Evolutionary conservation across 2,113 vertebrate species (phyloP).

Genomic region (Nesoenas mayeri): DNA sequence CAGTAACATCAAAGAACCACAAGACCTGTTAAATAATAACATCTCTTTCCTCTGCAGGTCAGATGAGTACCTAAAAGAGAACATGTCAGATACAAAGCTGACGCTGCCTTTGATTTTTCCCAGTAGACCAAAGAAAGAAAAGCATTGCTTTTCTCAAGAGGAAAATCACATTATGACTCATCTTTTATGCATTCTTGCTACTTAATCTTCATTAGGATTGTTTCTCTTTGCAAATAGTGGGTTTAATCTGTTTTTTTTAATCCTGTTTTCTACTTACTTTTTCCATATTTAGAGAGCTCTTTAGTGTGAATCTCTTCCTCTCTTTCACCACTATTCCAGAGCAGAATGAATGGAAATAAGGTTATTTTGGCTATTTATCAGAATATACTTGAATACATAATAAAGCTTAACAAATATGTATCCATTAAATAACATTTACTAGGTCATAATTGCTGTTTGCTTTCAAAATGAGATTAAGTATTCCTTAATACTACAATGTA

Average conservation of each 20-base stretch:
- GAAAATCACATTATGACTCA: conserved; percentile 1
- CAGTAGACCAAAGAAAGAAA: not conserved
- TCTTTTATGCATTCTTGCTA: not conserved
- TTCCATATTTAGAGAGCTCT: not conserved
- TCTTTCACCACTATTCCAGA: not conserved
- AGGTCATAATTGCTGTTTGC: not conserved
- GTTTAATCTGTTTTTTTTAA: not conserved
- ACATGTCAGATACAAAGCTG: not conserved
- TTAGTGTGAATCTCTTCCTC: not conserved
- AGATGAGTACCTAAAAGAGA: not conserved
- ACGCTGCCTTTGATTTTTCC: conserved; percentile 21
- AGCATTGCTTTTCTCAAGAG: not conserved
- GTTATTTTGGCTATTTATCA: not conserved
- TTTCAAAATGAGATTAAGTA: not conserved
- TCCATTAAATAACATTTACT: not conserved
- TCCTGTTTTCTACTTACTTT: not conserved
- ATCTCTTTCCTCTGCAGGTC: conserved; percentile 6
- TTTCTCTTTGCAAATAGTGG: not conserved
- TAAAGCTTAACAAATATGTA: not conserved
- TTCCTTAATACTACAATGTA: not conserved
- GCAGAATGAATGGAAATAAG: not conserved
- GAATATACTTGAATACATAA: not conserved
- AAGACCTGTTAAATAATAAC: not conserved
- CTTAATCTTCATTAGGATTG: not conserved
- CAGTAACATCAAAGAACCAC: not conserved